Conservation (phyloP, 2,113 vertebrate genomes). For the Progne subis region DNA sequence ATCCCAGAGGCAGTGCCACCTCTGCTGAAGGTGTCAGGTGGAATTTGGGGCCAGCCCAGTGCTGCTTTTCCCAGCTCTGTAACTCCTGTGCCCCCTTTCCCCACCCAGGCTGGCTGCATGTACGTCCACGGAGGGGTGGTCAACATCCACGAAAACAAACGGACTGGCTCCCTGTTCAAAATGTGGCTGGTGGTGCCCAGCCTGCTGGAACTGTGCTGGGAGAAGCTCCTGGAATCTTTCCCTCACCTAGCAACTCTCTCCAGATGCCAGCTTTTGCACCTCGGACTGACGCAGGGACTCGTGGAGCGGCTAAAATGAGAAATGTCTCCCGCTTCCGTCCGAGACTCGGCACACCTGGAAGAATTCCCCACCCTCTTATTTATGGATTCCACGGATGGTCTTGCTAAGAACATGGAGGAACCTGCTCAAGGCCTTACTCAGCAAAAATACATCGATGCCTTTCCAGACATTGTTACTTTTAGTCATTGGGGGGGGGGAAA, state of each 20-base stretch:
- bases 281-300: conserved; percentile 95
- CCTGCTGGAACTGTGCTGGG: conserved; percentile 96
- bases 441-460: conserved; percentile 75
- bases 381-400: conserved; percentile 68
- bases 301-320: conserved; percentile 92
- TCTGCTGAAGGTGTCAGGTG: neutral
- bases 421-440: conserved; percentile 74
- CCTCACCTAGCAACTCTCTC: conserved; percentile 86
- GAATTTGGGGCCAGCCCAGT: neutral
- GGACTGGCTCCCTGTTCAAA: conserved; percentile 96
- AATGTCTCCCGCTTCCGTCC: neutral
- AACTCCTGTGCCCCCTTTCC: neutral
- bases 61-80: neutral
- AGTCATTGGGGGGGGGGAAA: conserved; percentile 34
- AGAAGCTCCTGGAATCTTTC: conserved; percentile 88
- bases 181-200: conserved; percentile 96
- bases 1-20: neutral
- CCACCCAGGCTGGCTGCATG: conserved; percentile 92
- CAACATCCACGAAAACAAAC: conserved; percentile 95
- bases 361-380: conserved; percentile 62
- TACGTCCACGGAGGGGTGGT: conserved; percentile 97
- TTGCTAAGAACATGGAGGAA: conserved; percentile 48
- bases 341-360: conserved; percentile 12
- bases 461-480: conserved; percentile 58
- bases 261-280: conserved; percentile 88